Conservation (phyloP, 2,888 invertebrate genomes). For the Eutolmus rufibarbis region DNA sequence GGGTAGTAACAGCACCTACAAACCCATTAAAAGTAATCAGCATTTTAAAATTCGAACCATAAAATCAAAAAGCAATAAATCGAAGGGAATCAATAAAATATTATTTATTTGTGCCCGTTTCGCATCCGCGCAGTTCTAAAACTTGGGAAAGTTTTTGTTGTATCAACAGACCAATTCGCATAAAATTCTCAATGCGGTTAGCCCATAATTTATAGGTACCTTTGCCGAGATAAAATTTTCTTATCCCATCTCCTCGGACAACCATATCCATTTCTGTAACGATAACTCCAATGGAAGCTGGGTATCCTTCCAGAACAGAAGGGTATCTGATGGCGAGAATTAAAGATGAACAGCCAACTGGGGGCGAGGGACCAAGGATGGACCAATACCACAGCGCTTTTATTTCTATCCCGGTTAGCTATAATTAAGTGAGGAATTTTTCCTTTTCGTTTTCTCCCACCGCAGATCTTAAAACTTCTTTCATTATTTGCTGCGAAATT, state of each 20-base stretch:
- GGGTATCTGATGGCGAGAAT: slow-evolving; percentile 14
- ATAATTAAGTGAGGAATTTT: slow-evolving; percentile 34
- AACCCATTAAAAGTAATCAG: background rate
- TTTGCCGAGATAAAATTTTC: slow-evolving; percentile 28
- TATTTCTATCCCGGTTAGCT: slow-evolving; percentile 15
- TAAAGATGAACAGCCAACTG: slow-evolving; percentile 13
- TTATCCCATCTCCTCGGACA: slow-evolving; percentile 33
- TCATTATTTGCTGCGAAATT: slow-evolving; percentile 36
- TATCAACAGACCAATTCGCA: slow-evolving; percentile 12
- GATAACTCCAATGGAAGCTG: slow-evolving; percentile 11
- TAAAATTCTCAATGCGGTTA: slow-evolving; percentile 37
- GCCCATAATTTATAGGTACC: slow-evolving; percentile 33
- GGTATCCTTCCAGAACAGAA: background rate
- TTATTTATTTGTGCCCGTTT: background rate
- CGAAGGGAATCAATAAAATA: background rate
- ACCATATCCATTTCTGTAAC: slow-evolving; percentile 26
- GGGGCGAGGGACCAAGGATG: background rate
- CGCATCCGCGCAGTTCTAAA: background rate
- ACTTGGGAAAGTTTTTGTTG: background rate
- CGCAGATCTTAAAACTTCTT: slow-evolving; percentile 33
- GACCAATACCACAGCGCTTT: background rate
- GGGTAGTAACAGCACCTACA: background rate
- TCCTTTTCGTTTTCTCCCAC: slow-evolving; percentile 21
- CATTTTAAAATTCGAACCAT: background rate
- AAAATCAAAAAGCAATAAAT: background rate